phyloP scores from a whole-genome alignment of 2,888 invertebrate genomes.

The Xanthorhoe spadicearia region DNA sequence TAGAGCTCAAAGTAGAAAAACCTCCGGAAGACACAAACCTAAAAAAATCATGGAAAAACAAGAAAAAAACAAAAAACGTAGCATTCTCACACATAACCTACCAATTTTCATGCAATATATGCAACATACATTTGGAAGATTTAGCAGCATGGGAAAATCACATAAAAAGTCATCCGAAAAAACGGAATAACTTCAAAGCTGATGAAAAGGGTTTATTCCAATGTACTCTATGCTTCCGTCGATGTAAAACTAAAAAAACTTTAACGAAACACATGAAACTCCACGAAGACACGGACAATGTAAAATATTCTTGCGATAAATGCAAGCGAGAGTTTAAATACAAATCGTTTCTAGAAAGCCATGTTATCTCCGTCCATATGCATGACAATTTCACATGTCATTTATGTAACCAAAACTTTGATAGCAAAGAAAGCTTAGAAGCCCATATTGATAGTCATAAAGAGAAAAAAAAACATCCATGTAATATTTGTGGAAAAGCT shows the following conservation, averaged over 20 bases:
- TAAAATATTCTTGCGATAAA: conserved; percentile 62
- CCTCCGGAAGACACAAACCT: conserved; percentile 43
- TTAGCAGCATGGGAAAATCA: conserved; percentile 6
- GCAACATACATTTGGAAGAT: conserved; percentile 14
- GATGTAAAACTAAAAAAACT: conserved; percentile 66
- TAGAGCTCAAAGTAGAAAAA: conserved; percentile 35
- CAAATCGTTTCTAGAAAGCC: conserved; percentile 81
- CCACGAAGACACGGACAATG: conserved; percentile 58
- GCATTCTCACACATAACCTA: neutral
- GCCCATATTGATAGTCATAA: conserved; percentile 77
- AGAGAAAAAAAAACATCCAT: conserved; percentile 76
- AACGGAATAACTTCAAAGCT: neutral
- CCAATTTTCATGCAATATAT: conserved; percentile 16
- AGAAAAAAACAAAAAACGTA: conserved; percentile 6
- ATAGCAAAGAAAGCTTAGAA: conserved; percentile 70
- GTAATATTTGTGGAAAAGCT: conserved; percentile 72
- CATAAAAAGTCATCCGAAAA: conserved; percentile 3
- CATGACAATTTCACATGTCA: conserved; percentile 76
- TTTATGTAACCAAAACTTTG: conserved; percentile 72
- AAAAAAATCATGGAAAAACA: conserved; percentile 21
- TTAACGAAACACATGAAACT: conserved; percentile 64
- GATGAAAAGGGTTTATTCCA: conserved; percentile 45
- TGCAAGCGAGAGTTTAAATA: conserved; percentile 84
- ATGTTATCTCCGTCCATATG: conserved; percentile 76
- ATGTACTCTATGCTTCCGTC: conserved; percentile 70